Evolutionary conservation across 2,113 vertebrate species (phyloP), one percentile per base, ranked within the genome.

Genomic region (Macquaria ambigua): DNA sequence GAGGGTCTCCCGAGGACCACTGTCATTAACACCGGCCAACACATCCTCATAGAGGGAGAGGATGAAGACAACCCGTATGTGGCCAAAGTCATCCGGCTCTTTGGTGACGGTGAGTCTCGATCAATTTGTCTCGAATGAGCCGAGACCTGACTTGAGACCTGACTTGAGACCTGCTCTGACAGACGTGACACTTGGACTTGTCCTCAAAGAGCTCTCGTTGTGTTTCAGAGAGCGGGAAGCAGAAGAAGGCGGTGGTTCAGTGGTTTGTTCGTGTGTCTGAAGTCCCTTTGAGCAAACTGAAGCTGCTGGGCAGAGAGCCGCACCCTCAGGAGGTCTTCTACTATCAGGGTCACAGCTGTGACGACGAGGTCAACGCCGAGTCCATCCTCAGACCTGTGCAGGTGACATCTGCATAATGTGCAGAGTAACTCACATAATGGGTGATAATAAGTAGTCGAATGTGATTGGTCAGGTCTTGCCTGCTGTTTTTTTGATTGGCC

Each of bases 211-310:
- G 46, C 25, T 62, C 10, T n/a, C 11, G 64, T 48, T n/a, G 7
- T 43, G 20, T 80, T 58, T 21, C 85, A 98, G 97, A 95, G 58
- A 81, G 81, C 61, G 86, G 58, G 59, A n/a, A 39, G 21, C 88
- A 90, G 81, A 99, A 97, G 84, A 96, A 74, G 31, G 98, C 97
- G 1, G 70, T 92, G 80, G 98, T 99, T 21, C 97, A 97, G 89
- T 99, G 98, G 98, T 98, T 97, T 80, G 83, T 93, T 1, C 96
- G 92, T 0, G 88, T 97, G 66, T 95, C 87, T 53, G 98, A 99
- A 87, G 89, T 99, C 18, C 96, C 97, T 28, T 21, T 11, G 0
- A 80, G 68, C 86, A 97, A 98, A 87, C 82, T 79, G 75, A 95
- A 94, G 71, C 89, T 97, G 73, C 93, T 98, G 43, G 97, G 96